Evolutionary conservation across 2,888 invertebrate species (phyloP).

Genomic region (Eulithis prunata): DNA sequence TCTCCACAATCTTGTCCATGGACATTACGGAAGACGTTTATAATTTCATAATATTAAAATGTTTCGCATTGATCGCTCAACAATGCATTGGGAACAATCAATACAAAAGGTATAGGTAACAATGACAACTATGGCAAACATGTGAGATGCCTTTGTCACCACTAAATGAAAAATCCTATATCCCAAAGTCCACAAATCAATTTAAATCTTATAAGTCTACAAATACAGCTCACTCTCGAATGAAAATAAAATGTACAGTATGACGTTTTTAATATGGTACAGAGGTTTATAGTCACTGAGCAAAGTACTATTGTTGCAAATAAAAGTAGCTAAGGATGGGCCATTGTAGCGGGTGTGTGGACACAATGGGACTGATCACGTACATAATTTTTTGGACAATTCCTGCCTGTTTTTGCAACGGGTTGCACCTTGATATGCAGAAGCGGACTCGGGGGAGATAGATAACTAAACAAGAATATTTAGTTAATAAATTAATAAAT

Average conservation of each 20-base stretch:
- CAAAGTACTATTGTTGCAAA: slow-evolving; percentile 77
- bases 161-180: slow-evolving; percentile 46
- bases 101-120: slow-evolving; percentile 81
- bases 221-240: slow-evolving; percentile 38
- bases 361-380: slow-evolving; percentile 76
- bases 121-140: slow-evolving; percentile 83
- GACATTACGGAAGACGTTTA: slow-evolving; percentile 79
- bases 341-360: slow-evolving; percentile 81
- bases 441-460: slow-evolving; percentile 48
- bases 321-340: slow-evolving; percentile 82
- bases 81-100: slow-evolving; percentile 73
- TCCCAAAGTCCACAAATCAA: slow-evolving; percentile 22
- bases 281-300: slow-evolving; percentile 66
- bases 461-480: too few relatives aligned
- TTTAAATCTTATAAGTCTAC: slow-evolving; percentile 2
- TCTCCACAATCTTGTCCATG: slow-evolving; percentile 47
- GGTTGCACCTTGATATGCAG: slow-evolving; percentile 80
- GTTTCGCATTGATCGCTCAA: slow-evolving; percentile 80
- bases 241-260: slow-evolving; percentile 1
- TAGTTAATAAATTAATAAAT: too few relatives aligned
- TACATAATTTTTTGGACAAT: slow-evolving; percentile 82
- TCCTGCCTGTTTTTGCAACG: slow-evolving; percentile 80
- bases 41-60: slow-evolving; percentile 84
- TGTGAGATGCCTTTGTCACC: slow-evolving; percentile 64
- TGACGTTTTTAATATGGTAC: slow-evolving; percentile 35